Conservation (phyloP, 2,113 vertebrate species). For the Semicossyphus pulcher region DNA sequence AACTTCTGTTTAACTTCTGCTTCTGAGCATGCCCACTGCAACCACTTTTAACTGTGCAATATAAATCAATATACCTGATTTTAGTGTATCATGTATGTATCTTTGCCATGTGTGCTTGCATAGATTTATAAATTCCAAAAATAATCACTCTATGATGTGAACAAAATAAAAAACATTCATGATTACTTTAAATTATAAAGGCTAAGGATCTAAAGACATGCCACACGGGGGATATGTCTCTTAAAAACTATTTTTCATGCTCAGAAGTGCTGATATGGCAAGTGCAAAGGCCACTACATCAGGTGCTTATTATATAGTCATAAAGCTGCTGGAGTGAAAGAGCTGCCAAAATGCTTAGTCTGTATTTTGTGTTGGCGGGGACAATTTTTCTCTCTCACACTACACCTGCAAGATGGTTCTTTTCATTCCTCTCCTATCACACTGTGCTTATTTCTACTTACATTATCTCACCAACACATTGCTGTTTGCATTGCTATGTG, state of each 20-base stretch:
- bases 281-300: conserved; percentile 47
- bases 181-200: background rate
- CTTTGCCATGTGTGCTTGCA: no score
- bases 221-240: conserved; percentile 8
- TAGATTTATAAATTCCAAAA: background rate
- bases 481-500: no score
- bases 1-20: background rate
- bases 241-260: conserved; percentile 42
- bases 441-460: conserved; percentile 15
- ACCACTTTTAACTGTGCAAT: no score
- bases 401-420: conserved; percentile 39
- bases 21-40: no score
- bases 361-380: conserved; percentile 28
- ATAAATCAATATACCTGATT: no score
- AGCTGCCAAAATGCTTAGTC: conserved; percentile 49
- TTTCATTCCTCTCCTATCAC: background rate
- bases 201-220: background rate
- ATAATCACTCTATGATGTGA: background rate
- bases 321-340: conserved; percentile 38
- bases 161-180: background rate
- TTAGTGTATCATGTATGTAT: background rate
- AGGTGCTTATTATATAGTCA: conserved; percentile 62
- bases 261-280: conserved; percentile 52
- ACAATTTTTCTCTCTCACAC: background rate
- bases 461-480: background rate